A percentile compares a stretch with the other conserved stretches of the same genome.
These are phyloP conservation scores for Malurus cyaneus DNA, from an alignment of 2,113 vertebrate genomes.

Conservation along the genomic window DNA sequence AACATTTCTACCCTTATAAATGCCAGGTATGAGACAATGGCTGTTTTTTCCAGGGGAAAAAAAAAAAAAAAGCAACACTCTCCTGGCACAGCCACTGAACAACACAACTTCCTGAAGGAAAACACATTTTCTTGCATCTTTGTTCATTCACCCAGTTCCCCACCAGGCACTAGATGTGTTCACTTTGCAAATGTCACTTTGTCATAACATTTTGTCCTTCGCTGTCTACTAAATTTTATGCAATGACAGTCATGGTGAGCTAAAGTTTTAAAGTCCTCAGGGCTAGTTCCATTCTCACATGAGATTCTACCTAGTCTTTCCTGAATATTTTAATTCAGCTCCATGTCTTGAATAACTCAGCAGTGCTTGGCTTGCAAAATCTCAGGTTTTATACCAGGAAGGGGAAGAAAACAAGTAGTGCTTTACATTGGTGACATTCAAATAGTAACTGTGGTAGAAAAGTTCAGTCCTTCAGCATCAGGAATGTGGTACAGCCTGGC, in stretches of 20 bases:
- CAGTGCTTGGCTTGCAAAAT: neutral
- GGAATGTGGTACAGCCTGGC: neutral
- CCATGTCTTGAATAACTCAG: neutral
- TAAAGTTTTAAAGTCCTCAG: neutral
- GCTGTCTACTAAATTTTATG: neutral
- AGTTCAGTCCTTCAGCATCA: neutral
- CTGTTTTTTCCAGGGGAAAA: neutral
- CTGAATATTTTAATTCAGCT: neutral
- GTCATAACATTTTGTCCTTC: neutral
- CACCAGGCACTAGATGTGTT: neutral
- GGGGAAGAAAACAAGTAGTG: neutral
- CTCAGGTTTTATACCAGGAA: neutral
- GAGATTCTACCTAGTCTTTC: neutral
- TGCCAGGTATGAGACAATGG: neutral
- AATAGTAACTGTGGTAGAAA: neutral
- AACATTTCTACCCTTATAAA: neutral
- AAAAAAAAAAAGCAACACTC: neutral
- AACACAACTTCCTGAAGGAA: neutral
- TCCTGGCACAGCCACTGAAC: neutral
- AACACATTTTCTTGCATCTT: neutral
- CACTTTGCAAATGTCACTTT: neutral
- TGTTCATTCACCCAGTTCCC: neutral
- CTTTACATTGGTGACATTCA: neutral
- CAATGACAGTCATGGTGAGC: neutral
- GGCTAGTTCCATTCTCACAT: neutral